Conservation (phyloP, 2,113 vertebrate genomes). For the Menidia beryllina region DNA sequence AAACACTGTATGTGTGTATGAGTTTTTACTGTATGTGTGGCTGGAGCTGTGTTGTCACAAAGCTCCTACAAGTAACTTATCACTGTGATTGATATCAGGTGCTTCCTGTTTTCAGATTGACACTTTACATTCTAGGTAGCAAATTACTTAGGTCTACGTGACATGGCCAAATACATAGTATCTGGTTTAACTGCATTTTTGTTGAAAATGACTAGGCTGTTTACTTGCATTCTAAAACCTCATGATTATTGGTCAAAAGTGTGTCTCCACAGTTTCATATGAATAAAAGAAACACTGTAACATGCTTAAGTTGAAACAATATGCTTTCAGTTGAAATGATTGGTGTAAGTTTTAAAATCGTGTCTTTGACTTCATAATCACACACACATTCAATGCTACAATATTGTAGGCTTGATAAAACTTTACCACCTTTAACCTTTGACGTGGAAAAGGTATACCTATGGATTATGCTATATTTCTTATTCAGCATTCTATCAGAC, state of each 20-base stretch:
- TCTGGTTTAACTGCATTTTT: not conserved
- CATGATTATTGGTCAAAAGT: no score
- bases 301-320: no score
- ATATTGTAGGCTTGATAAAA: no score
- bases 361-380: no score
- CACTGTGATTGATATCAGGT: not conserved
- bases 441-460: no score
- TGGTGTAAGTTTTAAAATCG: no score
- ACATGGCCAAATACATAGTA: not conserved
- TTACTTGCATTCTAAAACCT: not conserved
- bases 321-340: no score
- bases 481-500: constrained; percentile 1
- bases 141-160: not conserved
- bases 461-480: not conserved
- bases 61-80: not conserved
- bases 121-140: not conserved
- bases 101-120: not conserved
- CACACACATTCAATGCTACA: no score
- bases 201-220: not conserved
- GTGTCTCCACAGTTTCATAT: no score
- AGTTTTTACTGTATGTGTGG: not conserved
- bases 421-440: no score
- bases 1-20: constrained; percentile 10
- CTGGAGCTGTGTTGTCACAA: not conserved
- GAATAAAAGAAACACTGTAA: no score